phyloP scores from a whole-genome alignment of 2,113 vertebrate species.

The Ascaphus truei region DNA sequence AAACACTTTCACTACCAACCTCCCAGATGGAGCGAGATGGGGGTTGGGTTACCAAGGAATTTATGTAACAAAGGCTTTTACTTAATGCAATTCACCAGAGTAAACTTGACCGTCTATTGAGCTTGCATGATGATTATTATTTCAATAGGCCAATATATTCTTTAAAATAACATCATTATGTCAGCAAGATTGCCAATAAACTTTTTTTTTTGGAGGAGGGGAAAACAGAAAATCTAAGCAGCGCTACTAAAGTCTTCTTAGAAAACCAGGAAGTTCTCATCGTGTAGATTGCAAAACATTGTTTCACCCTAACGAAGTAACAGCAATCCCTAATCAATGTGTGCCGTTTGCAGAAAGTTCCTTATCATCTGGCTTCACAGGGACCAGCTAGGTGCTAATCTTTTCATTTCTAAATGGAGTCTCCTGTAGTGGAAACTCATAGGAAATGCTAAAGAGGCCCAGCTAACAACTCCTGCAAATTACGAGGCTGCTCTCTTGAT shows the following conservation, averaged over 20 bases:
- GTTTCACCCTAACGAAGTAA: too few relatives aligned
- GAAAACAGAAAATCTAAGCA: too few relatives aligned
- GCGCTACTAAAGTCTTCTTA: too few relatives aligned
- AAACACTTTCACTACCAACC: constrained; percentile 42
- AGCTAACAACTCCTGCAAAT: constrained; percentile 21
- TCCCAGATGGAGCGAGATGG: constrained; percentile 46
- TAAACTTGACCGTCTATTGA: constrained; percentile 19
- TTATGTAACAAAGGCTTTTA: constrained; percentile 12
- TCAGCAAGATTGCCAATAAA: not conserved
- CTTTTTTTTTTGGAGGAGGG: too few relatives aligned
- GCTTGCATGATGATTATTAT: not conserved
- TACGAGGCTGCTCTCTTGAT: constrained; percentile 5
- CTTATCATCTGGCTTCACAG: too few relatives aligned
- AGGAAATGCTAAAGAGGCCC: constrained; percentile 14
- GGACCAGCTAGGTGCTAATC: too few relatives aligned
- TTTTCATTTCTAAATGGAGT: not conserved
- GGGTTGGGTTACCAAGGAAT: constrained; percentile 26
- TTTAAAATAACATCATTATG: constrained; percentile 3
- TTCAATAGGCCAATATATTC: constrained; percentile 6
- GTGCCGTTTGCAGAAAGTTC: too few relatives aligned
- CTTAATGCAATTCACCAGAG: not conserved
- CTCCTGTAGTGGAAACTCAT: not conserved
- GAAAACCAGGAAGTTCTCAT: too few relatives aligned
- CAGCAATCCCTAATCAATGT: too few relatives aligned
- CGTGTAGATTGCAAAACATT: too few relatives aligned